Percentiles rank a stretch among this genome's conserved stretches.
Conservation (phyloP, 2,113 vertebrate genomes). For the Pavo muticus region DNA sequence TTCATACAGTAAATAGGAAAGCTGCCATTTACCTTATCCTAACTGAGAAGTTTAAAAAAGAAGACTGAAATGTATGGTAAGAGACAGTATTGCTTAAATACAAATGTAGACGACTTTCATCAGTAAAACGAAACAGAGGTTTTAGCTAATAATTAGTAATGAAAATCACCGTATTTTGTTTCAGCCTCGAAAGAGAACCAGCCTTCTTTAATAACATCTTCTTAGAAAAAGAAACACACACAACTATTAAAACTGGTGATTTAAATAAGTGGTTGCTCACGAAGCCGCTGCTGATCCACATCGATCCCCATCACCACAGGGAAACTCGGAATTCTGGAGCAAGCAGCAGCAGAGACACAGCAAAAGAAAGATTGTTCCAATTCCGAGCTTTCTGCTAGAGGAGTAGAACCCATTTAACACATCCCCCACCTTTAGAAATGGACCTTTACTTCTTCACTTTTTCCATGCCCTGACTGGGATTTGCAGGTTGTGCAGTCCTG, state of each 20-base stretch:
- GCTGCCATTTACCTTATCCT: background rate
- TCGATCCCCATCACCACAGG: background rate
- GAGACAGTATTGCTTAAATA: background rate
- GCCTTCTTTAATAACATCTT: background rate
- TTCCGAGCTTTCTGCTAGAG: background rate
- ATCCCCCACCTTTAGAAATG: background rate
- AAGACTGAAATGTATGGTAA: background rate
- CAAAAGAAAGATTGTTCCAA: background rate
- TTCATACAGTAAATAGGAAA: conserved; percentile 20
- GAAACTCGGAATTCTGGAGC: background rate
- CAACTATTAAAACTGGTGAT: background rate
- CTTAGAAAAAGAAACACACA: conserved; percentile 20
- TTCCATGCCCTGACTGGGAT: accelerated
- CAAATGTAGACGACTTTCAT: background rate
- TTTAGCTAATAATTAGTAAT: background rate
- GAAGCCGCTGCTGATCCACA: background rate
- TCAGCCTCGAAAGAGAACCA: conserved; percentile 1
- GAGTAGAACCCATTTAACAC: background rate
- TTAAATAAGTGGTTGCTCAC: background rate
- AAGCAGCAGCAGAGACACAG: background rate
- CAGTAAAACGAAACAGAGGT: background rate
- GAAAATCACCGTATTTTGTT: background rate
- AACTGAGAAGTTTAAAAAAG: background rate
- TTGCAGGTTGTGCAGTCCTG: background rate
- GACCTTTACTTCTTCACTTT: background rate